phyloP scores from a whole-genome alignment of 2,888 invertebrate genomes.

The Ectemnius continuus region DNA sequence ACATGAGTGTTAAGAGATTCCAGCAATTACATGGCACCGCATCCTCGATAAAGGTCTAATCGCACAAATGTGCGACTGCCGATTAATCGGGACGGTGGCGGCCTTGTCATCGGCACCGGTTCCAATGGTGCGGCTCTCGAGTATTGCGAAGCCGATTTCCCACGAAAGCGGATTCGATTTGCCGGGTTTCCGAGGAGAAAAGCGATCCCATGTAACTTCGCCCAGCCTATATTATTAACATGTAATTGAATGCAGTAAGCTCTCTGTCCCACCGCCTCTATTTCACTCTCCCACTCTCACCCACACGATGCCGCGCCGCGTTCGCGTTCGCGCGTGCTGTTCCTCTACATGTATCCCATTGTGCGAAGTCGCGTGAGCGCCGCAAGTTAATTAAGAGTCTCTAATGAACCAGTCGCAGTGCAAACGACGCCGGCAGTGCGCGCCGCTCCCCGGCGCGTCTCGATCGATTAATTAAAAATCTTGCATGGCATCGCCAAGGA shows the following conservation, averaged over 20 bases:
- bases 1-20: too few relatives aligned
- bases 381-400: slow-evolving; percentile 78
- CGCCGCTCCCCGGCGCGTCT: slow-evolving; percentile 59
- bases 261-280: neutral
- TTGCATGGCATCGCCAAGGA: slow-evolving; percentile 62
- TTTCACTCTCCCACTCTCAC: too few relatives aligned
- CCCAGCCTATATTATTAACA: slow-evolving; percentile 75
- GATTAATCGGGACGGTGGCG: slow-evolving; percentile 39
- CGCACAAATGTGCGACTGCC: slow-evolving; percentile 53
- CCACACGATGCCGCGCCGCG: too few relatives aligned
- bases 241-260: slow-evolving; percentile 76
- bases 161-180: slow-evolving; percentile 60
- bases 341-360: slow-evolving; percentile 58
- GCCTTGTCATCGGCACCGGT: slow-evolving; percentile 6
- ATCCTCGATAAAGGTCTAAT: slow-evolving; percentile 43
- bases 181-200: slow-evolving; percentile 56
- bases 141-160: slow-evolving; percentile 51
- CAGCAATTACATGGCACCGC: slow-evolving; percentile 1
- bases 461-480: slow-evolving; percentile 77
- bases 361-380: slow-evolving; percentile 75
- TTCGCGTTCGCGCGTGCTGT: slow-evolving; percentile 58
- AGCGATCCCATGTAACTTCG: slow-evolving; percentile 68
- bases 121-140: slow-evolving; percentile 27
- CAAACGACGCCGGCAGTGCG: slow-evolving; percentile 72
- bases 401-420: slow-evolving; percentile 77